Conservation (phyloP, 2,797 vertebrate species). For the Ispidina lecontei region DNA sequence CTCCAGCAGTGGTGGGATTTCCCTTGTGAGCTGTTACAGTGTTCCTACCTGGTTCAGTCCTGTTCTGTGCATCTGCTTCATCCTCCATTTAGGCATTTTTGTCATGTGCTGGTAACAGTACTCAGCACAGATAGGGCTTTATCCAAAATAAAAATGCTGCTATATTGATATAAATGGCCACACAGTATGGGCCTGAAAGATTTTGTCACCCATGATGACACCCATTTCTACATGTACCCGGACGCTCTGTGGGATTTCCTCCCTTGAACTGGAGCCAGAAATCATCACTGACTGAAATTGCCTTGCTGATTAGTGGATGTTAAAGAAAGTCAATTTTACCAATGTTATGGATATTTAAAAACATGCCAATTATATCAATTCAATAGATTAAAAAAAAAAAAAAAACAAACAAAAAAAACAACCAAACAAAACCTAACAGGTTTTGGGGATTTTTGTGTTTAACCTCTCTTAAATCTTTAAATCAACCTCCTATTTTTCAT, state of each 20-base stretch:
- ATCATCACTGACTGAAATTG: neutral
- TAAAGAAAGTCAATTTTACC: neutral
- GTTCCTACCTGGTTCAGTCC: neutral
- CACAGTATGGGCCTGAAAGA: neutral
- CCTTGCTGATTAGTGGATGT: neutral
- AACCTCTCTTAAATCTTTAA: neutral
- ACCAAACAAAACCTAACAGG: too few species aligned
- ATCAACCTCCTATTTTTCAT: neutral
- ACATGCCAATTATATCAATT: neutral
- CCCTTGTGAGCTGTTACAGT: neutral
- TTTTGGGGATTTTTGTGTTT: neutral
- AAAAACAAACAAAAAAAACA: too few species aligned
- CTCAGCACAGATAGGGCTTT: neutral
- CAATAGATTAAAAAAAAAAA: neutral
- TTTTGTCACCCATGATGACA: neutral
- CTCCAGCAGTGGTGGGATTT: neutral
- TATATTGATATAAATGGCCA: neutral
- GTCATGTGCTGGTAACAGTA: neutral
- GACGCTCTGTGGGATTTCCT: neutral
- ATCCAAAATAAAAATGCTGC: neutral
- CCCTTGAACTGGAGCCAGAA: neutral
- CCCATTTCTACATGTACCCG: neutral
- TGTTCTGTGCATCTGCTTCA: neutral
- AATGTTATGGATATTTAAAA: neutral
- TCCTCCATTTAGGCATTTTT: neutral